Conservation (phyloP, 2,797 vertebrate species). For the Echeneis naucrates region DNA sequence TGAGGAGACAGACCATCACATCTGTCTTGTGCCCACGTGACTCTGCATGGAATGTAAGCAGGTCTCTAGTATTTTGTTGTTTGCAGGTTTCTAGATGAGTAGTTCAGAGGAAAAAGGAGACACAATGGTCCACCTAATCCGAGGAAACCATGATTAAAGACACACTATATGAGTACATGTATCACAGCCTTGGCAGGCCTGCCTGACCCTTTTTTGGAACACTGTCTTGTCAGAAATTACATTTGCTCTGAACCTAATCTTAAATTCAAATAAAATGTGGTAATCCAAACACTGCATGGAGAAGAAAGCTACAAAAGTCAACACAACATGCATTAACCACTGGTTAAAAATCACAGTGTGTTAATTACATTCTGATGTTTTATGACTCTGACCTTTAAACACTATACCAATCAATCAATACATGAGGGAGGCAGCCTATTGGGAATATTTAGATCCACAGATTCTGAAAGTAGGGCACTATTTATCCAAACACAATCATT, state of each 20-base stretch:
- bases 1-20: constrained; percentile 85
- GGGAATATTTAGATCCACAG: constrained; percentile 87
- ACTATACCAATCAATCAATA: constrained; percentile 85
- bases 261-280: constrained; percentile 50
- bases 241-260: constrained; percentile 49
- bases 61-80: constrained; percentile 66
- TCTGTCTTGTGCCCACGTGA: constrained; percentile 55
- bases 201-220: constrained; percentile 32
- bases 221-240: constrained; percentile 35
- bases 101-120: constrained; percentile 53
- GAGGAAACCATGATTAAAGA: constrained; percentile 59
- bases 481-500: constrained; percentile 85
- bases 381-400: constrained; percentile 88
- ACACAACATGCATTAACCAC: constrained; percentile 76
- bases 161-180: constrained; percentile 43
- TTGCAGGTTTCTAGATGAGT: too few species aligned
- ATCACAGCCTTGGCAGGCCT: constrained; percentile 34
- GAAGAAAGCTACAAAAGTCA: constrained; percentile 64
- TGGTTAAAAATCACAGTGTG: constrained; percentile 79
- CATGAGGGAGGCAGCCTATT: constrained; percentile 78
- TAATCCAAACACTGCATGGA: constrained; percentile 58
- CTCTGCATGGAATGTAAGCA: constrained; percentile 52
- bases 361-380: constrained; percentile 86
- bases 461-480: constrained; percentile 87
- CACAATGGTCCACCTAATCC: constrained; percentile 61